Evolutionary conservation across 2,888 invertebrate species (phyloP), one percentile per base, ranked within the genome.

Genomic region (Epirrhoe alternata): DNA sequence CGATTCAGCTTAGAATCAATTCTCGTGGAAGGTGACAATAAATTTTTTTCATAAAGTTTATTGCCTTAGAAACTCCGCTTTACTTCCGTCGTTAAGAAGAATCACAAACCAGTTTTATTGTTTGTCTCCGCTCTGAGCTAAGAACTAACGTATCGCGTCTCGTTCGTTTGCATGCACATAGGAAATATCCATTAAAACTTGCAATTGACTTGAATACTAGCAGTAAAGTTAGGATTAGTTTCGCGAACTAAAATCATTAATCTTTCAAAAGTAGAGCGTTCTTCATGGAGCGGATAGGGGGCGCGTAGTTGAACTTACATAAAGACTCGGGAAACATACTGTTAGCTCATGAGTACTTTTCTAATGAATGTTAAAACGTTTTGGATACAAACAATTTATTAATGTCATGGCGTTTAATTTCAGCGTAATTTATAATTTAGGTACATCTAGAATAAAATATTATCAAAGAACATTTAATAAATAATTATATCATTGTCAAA

Each of bases 181-280:
- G 81, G 82, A 84, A 85, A 84, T 81, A 83, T 82, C 86, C 86
- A 87, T 88, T 88, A 86, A 86, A 88, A 88, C 82, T 88, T 89
- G 77, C 84, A 79, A 85, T 84, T 82, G 85, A 82, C 86, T 86
- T 77, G 77, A 79, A 81, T 77, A 80, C 78, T 79, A 74, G 76
- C 78, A 75, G 75, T 76, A 68, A 82, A 87, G 83, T 89, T 88
- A 72, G 78, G 80, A 86, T 88, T 86, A 86, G 85, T 86, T 90
- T 79, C 72, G 74, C 74, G 80, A 81, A 83, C 82, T 82, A 83
- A 85, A 59, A 87, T 87, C 88, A 88, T 90, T 89, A 88, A 89
- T 89, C 88, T 86, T 85, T 82, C 76, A 81, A 77, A 81, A 74
- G 72, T 72, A 68, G 66, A 63, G 52, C 58, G 68, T 69, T 74